Base-by-base conservation (phyloP, 2,797 vertebrate species). In the Benthosema pterotum region DNA sequence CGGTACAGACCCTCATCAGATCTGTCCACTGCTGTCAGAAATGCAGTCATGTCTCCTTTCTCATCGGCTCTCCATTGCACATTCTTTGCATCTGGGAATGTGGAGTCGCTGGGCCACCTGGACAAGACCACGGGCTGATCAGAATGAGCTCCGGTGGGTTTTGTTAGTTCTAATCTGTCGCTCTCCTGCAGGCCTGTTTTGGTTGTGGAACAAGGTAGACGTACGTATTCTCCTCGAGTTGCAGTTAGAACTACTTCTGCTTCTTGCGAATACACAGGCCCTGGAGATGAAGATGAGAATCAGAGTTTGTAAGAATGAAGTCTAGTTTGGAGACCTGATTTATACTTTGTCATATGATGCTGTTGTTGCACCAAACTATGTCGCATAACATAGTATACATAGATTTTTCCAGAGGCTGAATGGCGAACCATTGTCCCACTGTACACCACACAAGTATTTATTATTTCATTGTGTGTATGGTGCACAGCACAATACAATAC, bases 1-100 rank as follows among this genome's bases (percentile, higher is more conserved):
- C 1, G 47, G 18, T 87, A 87, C 6, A 18, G 4, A 16, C 85
- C 87, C 7, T 49, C 53, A n/a, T 91, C 83, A 2, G 61, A 68
- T 56, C 50, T 64, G 38, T 72, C 42, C 0, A 63, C 2, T 1
- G 69, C 71, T 38, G 15, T 74, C 52, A 89, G 47, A 48, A 57
- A 60, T 42, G 65, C 52, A 48, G 42, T 65, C 18, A 32, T 56
- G 18, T 50, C 15, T 60, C 69, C 51, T 0, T 62, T 48, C 51
- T 4, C 13, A 38, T 75, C 49, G 16, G 1, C 12, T 18, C 32
- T 1, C 74, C 42, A 71, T 53, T 45, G 69, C 0, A 63, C 17
- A 17, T 48, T 63, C 28, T 42, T 0, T 0, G 4, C 49, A 19
- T 75, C 19, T 4, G 12, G 48, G 12, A 1, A 1, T 0, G 3